Evolutionary conservation across 2,888 invertebrate genomes (phyloP).

Genomic region (Colostygia pectinataria): DNA sequence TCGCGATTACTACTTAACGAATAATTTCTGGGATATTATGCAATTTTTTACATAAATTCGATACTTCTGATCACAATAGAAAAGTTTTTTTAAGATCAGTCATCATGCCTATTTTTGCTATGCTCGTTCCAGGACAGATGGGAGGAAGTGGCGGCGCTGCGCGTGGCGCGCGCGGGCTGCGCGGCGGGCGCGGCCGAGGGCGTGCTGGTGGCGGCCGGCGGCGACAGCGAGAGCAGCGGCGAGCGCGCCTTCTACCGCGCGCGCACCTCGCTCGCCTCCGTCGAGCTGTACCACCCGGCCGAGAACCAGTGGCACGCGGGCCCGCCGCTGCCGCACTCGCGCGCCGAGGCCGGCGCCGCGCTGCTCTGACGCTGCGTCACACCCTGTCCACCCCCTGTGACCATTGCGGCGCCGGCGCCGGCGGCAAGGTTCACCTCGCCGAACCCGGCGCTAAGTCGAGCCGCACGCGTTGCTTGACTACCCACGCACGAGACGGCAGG

Average conservation of each 20-base stretch:
- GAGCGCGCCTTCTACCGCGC: constrained; percentile 90
- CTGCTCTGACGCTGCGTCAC: constrained; percentile 84
- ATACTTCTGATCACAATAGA: too few species aligned
- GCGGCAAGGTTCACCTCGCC: too few species aligned
- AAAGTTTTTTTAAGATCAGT: too few species aligned
- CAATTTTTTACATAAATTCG: too few species aligned
- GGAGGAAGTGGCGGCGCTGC: constrained; percentile 89
- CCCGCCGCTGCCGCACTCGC: constrained; percentile 90
- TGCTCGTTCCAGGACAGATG: constrained; percentile 85
- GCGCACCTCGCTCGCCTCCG: constrained; percentile 91
- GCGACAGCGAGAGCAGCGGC: constrained; percentile 91
- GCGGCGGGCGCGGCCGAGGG: constrained; percentile 94
- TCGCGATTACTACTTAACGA: too few species aligned
- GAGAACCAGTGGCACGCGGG: constrained; percentile 90
- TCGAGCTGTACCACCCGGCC: constrained; percentile 92
- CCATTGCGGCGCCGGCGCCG: too few species aligned
- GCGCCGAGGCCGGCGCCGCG: constrained; percentile 94
- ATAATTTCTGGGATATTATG: too few species aligned
- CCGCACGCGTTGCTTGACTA: too few species aligned
- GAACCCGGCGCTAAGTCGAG: too few species aligned
- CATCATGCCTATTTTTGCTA: background rate
- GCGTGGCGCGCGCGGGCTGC: constrained; percentile 90
- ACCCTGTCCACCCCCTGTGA: background rate
- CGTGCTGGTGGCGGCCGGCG: constrained; percentile 91
- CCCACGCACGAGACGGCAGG: too few species aligned